Conservation (phyloP, 2,113 vertebrate genomes). For the Sinocyclocheilus anophthalmus region DNA sequence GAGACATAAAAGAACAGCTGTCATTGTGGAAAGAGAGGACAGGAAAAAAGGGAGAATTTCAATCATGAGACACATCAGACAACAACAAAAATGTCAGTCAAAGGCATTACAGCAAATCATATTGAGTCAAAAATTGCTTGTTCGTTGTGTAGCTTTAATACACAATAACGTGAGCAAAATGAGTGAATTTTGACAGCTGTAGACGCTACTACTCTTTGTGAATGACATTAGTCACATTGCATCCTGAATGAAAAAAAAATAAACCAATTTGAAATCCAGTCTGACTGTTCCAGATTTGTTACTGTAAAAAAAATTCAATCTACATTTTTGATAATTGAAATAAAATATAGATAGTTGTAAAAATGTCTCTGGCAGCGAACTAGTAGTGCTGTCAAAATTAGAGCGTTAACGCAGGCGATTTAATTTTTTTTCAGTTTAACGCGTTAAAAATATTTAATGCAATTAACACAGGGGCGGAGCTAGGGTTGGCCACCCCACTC, state of each 20-base stretch:
- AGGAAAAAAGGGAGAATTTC: not conserved
- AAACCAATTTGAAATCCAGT: not conserved
- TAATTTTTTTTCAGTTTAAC: too few relatives aligned
- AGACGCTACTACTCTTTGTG: not conserved
- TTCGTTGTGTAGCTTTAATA: not conserved
- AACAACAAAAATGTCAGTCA: not conserved
- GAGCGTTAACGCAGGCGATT: too few relatives aligned
- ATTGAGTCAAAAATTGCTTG: not conserved
- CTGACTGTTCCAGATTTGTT: not conserved
- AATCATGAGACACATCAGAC: not conserved
- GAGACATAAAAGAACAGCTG: not conserved
- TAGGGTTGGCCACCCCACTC: too few relatives aligned
- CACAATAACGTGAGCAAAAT: not conserved
- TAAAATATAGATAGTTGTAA: not conserved
- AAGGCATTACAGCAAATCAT: not conserved
- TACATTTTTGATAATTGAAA: not conserved
- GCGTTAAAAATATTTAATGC: too few relatives aligned
- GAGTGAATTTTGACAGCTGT: not conserved
- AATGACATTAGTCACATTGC: not conserved
- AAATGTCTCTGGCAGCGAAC: too few relatives aligned
- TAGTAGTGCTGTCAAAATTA: too few relatives aligned
- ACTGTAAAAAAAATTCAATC: not conserved
- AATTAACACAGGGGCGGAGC: too few relatives aligned
- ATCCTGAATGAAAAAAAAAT: not conserved
- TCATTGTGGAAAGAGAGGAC: not conserved